Evolutionary conservation across 2,797 vertebrate species (phyloP).

Genomic region (Eleutherodactylus coqui): DNA sequence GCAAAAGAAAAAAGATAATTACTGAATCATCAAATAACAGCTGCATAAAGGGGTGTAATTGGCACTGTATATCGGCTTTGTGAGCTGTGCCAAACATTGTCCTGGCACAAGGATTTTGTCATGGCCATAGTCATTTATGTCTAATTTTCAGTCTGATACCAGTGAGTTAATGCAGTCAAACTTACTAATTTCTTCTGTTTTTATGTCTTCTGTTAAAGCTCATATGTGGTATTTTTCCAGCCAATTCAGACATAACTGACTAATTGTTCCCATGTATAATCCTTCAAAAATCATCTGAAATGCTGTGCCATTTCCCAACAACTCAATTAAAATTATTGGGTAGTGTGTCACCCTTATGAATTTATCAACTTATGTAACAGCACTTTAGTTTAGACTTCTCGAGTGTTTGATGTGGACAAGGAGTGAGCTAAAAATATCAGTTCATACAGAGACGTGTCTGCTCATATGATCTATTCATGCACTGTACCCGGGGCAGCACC

Average conservation of each 20-base stretch:
- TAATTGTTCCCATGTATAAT: slow-evolving; percentile 32
- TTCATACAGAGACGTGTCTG: neutral
- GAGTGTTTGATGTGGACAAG: neutral
- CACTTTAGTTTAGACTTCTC: neutral
- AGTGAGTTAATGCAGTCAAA: neutral
- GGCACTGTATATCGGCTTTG: neutral
- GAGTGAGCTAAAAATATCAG: neutral
- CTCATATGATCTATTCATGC: neutral
- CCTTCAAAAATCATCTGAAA: slow-evolving; percentile 5
- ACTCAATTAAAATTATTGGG: slow-evolving; percentile 5
- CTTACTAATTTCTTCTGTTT: neutral
- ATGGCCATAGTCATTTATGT: neutral
- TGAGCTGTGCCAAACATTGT: neutral
- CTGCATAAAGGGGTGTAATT: neutral
- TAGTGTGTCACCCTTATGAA: neutral
- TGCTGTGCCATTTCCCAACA: neutral
- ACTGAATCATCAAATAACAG: neutral
- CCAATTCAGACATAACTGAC: slow-evolving; percentile 2
- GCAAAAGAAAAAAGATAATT: neutral
- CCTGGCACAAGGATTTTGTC: neutral
- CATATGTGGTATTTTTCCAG: slow-evolving; percentile 5
- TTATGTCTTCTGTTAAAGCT: neutral
- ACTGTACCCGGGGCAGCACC: too few species aligned
- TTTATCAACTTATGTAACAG: slow-evolving; percentile 8
- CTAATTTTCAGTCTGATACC: neutral